Percentiles rank a stretch among this genome's conserved stretches.
Conservation (phyloP, 2,113 vertebrate species). For the Nothobranchius furzeri region DNA sequence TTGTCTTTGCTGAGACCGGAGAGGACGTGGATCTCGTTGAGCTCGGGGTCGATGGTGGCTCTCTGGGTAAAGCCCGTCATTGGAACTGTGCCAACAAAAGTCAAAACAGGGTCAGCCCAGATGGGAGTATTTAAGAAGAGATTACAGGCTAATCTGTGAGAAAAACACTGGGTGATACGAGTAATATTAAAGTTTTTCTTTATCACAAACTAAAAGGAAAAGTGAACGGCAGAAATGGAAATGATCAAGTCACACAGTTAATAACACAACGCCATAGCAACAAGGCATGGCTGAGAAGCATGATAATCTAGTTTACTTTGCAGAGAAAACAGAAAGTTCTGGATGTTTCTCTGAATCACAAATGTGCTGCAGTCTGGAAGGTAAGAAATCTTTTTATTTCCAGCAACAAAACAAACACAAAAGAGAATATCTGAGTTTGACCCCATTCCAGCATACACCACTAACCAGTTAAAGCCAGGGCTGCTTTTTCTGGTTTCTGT, state of each 20-base stretch:
- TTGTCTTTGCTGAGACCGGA: constrained; percentile 99
- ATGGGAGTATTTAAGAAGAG: too few relatives aligned
- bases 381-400: too few relatives aligned
- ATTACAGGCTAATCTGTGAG: too few relatives aligned
- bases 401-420: too few relatives aligned
- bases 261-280: constrained; percentile 36
- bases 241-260: neutral
- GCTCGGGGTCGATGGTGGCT: constrained; percentile 97
- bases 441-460: too few relatives aligned
- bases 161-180: too few relatives aligned
- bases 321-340: neutral
- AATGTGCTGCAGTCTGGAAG: too few relatives aligned
- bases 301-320: constrained; percentile 14
- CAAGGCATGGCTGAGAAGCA: constrained; percentile 13
- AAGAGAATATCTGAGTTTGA: too few relatives aligned
- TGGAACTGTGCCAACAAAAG: constrained; percentile 80
- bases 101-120: neutral
- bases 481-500: too few relatives aligned
- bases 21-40: constrained; percentile 98
- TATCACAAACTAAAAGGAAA: too few relatives aligned
- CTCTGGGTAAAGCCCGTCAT: constrained; percentile 99
- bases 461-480: too few relatives aligned
- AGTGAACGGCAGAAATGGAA: neutral
- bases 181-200: too few relatives aligned
- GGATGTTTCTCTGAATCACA: neutral